Evolutionary conservation across 2,113 vertebrate species (phyloP), one percentile per base, ranked within the genome.

Genomic region (Ellobius talpinus): DNA sequence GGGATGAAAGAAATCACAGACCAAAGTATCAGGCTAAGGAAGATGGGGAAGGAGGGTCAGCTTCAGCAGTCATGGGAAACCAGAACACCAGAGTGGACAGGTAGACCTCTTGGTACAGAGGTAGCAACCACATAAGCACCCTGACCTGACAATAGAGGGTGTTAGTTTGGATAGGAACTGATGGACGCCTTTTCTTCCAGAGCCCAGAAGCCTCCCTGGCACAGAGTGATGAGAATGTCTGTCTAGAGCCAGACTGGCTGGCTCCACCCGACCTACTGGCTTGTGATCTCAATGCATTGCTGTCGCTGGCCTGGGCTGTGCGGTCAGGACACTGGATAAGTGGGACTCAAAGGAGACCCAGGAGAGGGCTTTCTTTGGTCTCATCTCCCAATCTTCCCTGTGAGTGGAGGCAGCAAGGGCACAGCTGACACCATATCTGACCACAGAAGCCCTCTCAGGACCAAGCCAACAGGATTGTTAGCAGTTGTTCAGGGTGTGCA

Each of bases 391-490:
- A 10, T 26, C 36, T 50, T n/a, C 33, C 29, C 11, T 16, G 19
- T 26, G 13, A 45, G 8, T 2, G 19, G 47, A 55, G 73, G 73
- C n/a, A 36, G n/a, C 39, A 39, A n/a, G 52, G 3, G 17, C n/a
- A 7, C 23, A 1, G 5, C 2, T 12, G 1, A 3, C 0, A 61
- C 31, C 2, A 0, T 0, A 6, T 16, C 0, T 31, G 61, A 23
- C 2, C 6, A 9, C 8, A 2, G 55, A 65, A 13, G 58, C 3
- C 36, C 58, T 63, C 89, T 26, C 4, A 17, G 50, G 42, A n/a
- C 63, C 72, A 16, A 14, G 2, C 9, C 4, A 1, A 11, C 3
- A 14, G 7, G 3, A 14, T 16, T 7, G 2, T 0, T 13, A 31
- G 5, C 47, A 7, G 88, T 0, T 12, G 29, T 13, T 52, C 31